phyloP scores from a whole-genome alignment of 2,113 vertebrate species.

The Isichthys henryi region DNA sequence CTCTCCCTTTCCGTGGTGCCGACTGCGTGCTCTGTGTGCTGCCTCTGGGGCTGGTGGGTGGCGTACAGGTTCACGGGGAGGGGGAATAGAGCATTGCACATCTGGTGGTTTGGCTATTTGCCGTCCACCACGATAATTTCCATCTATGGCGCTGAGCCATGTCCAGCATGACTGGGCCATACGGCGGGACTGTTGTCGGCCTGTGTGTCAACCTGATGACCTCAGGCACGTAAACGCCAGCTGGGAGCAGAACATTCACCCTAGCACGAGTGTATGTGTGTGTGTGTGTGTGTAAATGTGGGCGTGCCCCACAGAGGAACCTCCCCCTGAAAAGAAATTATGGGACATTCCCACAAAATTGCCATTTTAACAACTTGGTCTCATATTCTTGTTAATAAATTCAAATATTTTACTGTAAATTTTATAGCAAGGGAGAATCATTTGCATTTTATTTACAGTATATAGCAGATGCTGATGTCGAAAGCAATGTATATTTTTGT shows the following conservation, averaged over 20 bases:
- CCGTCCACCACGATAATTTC: slow-evolving; percentile 46
- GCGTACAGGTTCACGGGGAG: slow-evolving; percentile 27
- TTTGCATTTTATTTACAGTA: not conserved
- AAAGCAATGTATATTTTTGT: not conserved
- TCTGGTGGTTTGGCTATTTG: slow-evolving; percentile 50
- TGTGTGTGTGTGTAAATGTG: not conserved
- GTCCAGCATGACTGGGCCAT: slow-evolving; percentile 33
- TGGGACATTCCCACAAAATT: not conserved
- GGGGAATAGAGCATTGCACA: slow-evolving; percentile 41
- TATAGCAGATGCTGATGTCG: not conserved
- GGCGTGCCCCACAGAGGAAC: not conserved
- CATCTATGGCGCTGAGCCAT: slow-evolving; percentile 50
- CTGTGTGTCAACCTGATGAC: slow-evolving; percentile 1
- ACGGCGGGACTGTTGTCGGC: slow-evolving; percentile 19
- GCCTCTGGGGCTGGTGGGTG: not conserved
- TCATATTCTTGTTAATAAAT: not conserved
- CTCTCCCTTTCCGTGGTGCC: not conserved
- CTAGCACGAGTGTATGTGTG: not conserved
- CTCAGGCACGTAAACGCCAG: not conserved
- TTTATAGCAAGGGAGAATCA: not conserved
- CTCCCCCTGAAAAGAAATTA: not conserved
- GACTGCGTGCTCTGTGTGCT: not conserved
- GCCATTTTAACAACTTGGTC: not conserved
- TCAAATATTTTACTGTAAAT: not conserved
- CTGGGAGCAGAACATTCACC: not conserved